Conservation (phyloP, 2,113 vertebrate species). For the Dasypus novemcinctus region DNA sequence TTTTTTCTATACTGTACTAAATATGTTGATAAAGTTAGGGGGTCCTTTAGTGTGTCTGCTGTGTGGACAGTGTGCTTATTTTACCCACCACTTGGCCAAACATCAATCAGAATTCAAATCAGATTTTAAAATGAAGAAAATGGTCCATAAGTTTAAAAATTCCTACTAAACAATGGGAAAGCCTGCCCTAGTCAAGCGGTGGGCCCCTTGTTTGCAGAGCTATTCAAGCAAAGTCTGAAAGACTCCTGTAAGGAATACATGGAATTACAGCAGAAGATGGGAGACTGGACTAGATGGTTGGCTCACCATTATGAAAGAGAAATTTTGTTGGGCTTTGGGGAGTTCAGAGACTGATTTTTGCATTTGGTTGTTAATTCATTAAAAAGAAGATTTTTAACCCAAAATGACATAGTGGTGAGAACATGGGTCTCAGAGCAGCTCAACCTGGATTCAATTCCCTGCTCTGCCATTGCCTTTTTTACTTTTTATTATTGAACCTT, state of each 20-base stretch:
- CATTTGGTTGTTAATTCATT: not conserved
- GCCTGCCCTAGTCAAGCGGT: not conserved
- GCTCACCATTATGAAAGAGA: not conserved
- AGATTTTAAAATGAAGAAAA: constrained; percentile 1
- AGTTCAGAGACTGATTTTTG: not conserved
- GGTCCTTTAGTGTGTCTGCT: not conserved
- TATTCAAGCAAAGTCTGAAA: not conserved
- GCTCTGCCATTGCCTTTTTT: not conserved
- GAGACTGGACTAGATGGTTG: not conserved
- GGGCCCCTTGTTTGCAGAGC: not conserved
- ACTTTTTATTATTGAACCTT: not conserved
- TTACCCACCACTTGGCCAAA: not conserved
- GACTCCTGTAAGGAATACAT: not conserved
- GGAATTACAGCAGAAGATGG: not conserved
- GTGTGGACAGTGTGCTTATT: not conserved
- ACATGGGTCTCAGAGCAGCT: not conserved
- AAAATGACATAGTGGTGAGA: not conserved
- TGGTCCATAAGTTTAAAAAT: not conserved
- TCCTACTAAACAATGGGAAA: not conserved
- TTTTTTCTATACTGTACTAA: constrained; percentile 2
- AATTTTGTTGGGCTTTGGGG: not conserved
- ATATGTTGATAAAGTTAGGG: not conserved
- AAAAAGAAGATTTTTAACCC: not conserved
- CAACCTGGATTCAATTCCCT: not conserved
- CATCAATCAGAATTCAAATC: not conserved